A percentile compares a stretch with the other conserved stretches of the same genome.
phyloP scores from a whole-genome alignment of 2,113 vertebrate genomes.

The Dermatemys mawii region DNA sequence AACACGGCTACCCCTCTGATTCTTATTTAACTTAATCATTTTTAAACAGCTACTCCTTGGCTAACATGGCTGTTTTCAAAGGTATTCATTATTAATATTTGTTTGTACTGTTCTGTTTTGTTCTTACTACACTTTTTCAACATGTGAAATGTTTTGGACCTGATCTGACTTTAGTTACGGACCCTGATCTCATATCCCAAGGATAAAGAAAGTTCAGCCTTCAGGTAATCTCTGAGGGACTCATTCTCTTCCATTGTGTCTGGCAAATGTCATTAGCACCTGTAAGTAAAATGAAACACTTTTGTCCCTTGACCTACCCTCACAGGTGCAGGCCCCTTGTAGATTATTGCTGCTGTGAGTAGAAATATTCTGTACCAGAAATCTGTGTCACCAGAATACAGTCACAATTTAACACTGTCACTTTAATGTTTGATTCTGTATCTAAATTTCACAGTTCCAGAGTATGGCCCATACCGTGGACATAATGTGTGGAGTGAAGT shows the following conservation, averaged over 20 bases:
- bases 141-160: background rate
- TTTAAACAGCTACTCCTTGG: background rate
- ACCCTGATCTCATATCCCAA: background rate
- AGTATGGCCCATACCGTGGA: background rate
- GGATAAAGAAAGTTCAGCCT: constrained; percentile 21
- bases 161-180: constrained; percentile 17
- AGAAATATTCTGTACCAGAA: background rate
- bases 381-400: fast-evolving
- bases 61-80: background rate
- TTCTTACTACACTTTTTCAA: background rate
- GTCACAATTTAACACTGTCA: background rate
- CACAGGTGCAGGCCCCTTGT: background rate
- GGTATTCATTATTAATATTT: background rate
- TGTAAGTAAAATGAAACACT: constrained; percentile 47
- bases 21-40: no score
- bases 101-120: background rate
- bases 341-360: background rate
- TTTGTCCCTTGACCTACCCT: background rate
- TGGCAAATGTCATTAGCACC: constrained; percentile 23
- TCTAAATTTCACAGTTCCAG: background rate
- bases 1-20: no score
- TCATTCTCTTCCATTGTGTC: background rate
- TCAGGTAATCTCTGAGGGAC: constrained; percentile 15
- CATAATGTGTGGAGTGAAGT: background rate
- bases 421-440: background rate